Percentiles rank a stretch among this genome's conserved stretches.
Evolutionary conservation across 2,797 vertebrate genomes (phyloP).

Genomic region (Ara ararauna): DNA sequence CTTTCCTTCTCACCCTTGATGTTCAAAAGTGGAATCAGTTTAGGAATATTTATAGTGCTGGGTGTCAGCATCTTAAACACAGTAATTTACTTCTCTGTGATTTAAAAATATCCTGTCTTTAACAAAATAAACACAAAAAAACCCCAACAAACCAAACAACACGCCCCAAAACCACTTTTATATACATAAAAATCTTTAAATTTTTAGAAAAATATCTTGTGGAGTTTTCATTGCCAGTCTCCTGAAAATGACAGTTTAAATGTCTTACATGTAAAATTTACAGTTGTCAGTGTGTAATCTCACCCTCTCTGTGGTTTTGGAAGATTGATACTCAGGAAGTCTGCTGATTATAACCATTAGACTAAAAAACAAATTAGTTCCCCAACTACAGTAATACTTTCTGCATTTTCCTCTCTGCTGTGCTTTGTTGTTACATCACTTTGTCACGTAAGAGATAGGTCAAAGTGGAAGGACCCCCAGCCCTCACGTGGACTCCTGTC

Average conservation of each 20-base stretch:
- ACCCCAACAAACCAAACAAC: not conserved
- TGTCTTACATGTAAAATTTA: slow-evolving; percentile 69
- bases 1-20: slow-evolving; percentile 5
- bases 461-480: not conserved
- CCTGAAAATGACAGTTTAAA: slow-evolving; percentile 59
- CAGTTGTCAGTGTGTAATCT: slow-evolving; percentile 57
- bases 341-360: slow-evolving; percentile 73
- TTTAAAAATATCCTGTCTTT: slow-evolving; percentile 19
- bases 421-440: not conserved
- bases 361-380: slow-evolving; percentile 71
- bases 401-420: not conserved
- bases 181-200: slow-evolving; percentile 10
- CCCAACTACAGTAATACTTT: slow-evolving; percentile 24
- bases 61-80: slow-evolving; percentile 18
- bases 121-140: not conserved
- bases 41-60: not conserved
- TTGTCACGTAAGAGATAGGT: not conserved
- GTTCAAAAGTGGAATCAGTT: slow-evolving; percentile 3
- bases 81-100: slow-evolving; percentile 26
- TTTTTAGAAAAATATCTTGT: slow-evolving; percentile 29
- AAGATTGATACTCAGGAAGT: slow-evolving; percentile 67
- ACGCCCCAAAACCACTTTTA: not conserved
- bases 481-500: not conserved
- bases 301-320: slow-evolving; percentile 53
- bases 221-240: slow-evolving; percentile 52